Percentiles rank a stretch among this genome's conserved stretches.
Conservation (phyloP, 1,140 invertebrate species). For the Ceratosolen solmsi region DNA sequence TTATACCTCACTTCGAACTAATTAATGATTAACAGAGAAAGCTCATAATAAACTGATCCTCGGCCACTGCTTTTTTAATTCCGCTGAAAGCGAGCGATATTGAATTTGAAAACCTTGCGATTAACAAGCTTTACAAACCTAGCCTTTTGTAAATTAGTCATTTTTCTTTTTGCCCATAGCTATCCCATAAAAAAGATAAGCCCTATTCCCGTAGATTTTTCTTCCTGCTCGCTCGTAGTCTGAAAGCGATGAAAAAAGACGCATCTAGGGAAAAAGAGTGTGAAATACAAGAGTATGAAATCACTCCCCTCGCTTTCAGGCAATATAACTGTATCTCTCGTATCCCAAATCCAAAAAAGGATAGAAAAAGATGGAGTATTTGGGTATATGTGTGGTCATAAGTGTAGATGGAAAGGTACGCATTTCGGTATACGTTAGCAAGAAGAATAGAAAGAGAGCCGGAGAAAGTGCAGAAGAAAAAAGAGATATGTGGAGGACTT, state of each 20-base stretch:
- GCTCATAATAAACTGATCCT: not conserved
- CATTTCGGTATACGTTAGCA: not conserved
- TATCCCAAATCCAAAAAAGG: not conserved
- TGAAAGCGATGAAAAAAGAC: conserved; percentile 6
- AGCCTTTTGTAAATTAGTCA: conserved; percentile 21
- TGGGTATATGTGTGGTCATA: not conserved
- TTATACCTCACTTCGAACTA: not conserved
- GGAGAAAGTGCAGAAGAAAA: not conserved
- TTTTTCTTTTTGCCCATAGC: not conserved
- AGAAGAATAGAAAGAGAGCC: not conserved
- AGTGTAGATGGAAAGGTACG: no score
- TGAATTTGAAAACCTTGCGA: conserved; percentile 24
- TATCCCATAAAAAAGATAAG: conserved; percentile 17
- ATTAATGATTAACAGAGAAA: conserved; percentile 16
- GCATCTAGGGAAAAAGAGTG: not conserved
- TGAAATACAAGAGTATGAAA: conserved; percentile 33
- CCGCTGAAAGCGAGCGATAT: conserved; percentile 9
- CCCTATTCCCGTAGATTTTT: conserved; percentile 1
- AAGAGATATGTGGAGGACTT: not conserved
- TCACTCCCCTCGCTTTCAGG: not conserved
- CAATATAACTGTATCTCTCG: not conserved
- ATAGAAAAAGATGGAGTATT: not conserved
- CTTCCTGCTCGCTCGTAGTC: not conserved
- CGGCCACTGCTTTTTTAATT: not conserved
- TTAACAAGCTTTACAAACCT: not conserved